Percentiles rank a stretch among this genome's conserved stretches.
Evolutionary conservation across 1,140 invertebrate species (phyloP).

Genomic region (Fopius arisanus): DNA sequence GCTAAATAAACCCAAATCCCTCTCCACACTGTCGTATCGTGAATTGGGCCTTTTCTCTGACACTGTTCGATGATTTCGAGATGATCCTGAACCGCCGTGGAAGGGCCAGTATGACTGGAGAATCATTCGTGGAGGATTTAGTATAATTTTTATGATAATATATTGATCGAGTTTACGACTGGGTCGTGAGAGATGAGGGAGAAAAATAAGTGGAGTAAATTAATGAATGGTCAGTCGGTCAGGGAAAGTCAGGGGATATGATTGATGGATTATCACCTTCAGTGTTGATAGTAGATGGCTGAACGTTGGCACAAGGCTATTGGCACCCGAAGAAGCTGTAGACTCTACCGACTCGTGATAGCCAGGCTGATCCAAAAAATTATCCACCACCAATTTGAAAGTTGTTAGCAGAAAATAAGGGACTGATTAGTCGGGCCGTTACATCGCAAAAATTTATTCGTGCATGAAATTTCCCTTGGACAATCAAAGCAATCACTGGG

Average conservation of each 20-base stretch:
- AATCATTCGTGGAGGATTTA: constrained; percentile 6
- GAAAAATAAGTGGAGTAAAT: too few species aligned
- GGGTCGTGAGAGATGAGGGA: background rate
- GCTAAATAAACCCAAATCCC: constrained; percentile 44
- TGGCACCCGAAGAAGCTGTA: constrained; percentile 69
- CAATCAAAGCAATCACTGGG: background rate
- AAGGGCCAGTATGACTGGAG: constrained; percentile 63
- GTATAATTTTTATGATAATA: background rate
- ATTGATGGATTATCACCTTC: constrained; percentile 70
- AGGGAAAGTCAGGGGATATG: too few species aligned
- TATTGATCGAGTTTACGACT: background rate
- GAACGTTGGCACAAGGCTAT: constrained; percentile 73
- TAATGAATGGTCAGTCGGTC: too few species aligned
- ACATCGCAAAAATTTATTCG: background rate
- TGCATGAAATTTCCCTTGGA: constrained; percentile 4
- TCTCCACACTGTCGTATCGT: constrained; percentile 44
- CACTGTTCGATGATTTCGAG: constrained; percentile 42
- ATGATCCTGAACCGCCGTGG: constrained; percentile 43
- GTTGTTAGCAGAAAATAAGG: constrained; percentile 1
- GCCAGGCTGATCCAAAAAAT: constrained; percentile 51
- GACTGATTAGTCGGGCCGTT: background rate
- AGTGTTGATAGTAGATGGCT: constrained; percentile 74
- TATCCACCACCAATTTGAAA: background rate
- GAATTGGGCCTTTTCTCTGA: constrained; percentile 34
- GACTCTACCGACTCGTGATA: constrained; percentile 58